Conservation (phyloP, 2,888 invertebrate genomes). For the Drosophila formosana region DNA sequence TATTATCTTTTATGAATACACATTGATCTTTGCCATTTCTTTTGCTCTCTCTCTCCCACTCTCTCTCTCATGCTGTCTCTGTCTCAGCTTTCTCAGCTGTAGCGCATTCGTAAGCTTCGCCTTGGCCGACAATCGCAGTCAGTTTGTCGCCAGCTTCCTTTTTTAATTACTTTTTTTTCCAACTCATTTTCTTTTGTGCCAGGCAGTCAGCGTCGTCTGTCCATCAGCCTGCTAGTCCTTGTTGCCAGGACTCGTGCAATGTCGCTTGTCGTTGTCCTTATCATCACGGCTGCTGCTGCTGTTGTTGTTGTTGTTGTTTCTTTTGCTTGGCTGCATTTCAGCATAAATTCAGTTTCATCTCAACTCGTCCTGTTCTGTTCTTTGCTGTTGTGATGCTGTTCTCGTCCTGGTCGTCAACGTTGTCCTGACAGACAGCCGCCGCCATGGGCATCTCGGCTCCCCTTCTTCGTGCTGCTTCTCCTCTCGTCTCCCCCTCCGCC, state of each 20-base stretch:
- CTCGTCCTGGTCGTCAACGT: conserved; percentile 48
- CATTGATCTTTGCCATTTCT: not conserved
- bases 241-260: conserved; percentile 57
- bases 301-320: conserved; percentile 47
- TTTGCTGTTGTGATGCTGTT: conserved; percentile 29
- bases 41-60: not conserved
- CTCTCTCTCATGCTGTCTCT: not conserved
- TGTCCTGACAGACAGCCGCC: conserved; percentile 64
- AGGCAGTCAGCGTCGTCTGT: conserved; percentile 43
- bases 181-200: conserved; percentile 83
- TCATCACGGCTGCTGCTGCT: conserved; percentile 29
- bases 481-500: not conserved
- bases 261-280: conserved; percentile 44
- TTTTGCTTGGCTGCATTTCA: conserved; percentile 78
- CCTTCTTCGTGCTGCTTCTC: not conserved
- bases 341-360: conserved; percentile 83
- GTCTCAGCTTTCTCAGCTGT: not conserved
- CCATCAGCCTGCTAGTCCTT: conserved; percentile 56
- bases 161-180: conserved; percentile 76
- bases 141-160: conserved; percentile 44
- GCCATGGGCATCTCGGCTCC: conserved; percentile 49
- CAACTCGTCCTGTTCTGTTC: conserved; percentile 35
- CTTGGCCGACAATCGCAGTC: conserved; percentile 12
- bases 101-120: conserved; percentile 26
- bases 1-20: too few species aligned